Evolutionary conservation across 2,113 vertebrate genomes (phyloP).

Genomic region (Cyrtonyx montezumae): DNA sequence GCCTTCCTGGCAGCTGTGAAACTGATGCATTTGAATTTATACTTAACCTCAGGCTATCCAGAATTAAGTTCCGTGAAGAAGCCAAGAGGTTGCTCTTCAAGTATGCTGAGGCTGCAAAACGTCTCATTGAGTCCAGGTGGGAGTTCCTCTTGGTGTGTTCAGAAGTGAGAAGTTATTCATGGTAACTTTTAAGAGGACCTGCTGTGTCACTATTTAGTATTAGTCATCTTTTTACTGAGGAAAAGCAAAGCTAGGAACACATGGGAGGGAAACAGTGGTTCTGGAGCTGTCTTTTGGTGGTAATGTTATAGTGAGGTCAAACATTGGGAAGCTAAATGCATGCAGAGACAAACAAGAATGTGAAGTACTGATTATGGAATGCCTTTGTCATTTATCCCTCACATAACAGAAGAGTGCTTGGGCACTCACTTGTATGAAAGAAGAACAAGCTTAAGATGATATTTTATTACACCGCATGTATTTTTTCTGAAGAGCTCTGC

Average conservation of each 20-base stretch:
- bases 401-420: background rate
- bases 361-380: background rate
- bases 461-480: background rate
- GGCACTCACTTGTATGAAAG: background rate
- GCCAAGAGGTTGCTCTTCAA: slow-evolving; percentile 94
- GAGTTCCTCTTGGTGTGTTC: background rate
- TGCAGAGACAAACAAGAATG: background rate
- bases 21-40: background rate
- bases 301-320: background rate
- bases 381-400: background rate
- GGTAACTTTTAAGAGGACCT: background rate
- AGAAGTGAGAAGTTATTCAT: background rate
- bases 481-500: background rate
- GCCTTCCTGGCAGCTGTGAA: background rate
- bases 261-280: background rate
- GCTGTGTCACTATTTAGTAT: background rate
- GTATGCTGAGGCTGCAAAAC: slow-evolving; percentile 95
- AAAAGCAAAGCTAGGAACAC: background rate
- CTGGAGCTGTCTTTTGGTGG: background rate
- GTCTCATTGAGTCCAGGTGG: slow-evolving; percentile 97
- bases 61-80: slow-evolving; percentile 98
- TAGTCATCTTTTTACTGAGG: background rate
- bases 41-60: slow-evolving; percentile 84
- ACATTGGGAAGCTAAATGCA: background rate
- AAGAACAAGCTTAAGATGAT: background rate